Base-by-base conservation (phyloP, 2,113 vertebrate genomes). In the Callithrix jacchus region DNA sequence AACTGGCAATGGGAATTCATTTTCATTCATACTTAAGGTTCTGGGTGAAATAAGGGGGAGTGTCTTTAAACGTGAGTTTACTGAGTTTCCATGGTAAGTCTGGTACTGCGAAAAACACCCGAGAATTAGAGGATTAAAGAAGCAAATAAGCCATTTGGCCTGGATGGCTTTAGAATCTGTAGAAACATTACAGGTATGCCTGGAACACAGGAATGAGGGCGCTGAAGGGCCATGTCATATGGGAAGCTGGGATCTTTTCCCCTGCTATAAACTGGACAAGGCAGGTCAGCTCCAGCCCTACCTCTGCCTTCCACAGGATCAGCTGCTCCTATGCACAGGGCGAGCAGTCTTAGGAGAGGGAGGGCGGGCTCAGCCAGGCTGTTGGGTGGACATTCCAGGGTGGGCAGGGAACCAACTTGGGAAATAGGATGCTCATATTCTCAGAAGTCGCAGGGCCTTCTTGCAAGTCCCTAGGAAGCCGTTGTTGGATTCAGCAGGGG, bases 371-470 rank as follows among this genome's bases (percentile, higher is more conserved):
- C 32, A 91, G 91, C 14, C 45, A 74, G 66, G 17, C 49, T 37
- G 0, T 0, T 5, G 66, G 30, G 42, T 68, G 9, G 23, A 2
- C 66, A 10, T 35, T 45, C 8, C 56, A 4, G 2, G 71, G 14
- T 32, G 14, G 17, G 2, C 11, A 12, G 27, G 16, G 47, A 58
- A 35, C 10, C 61, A 37, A 20, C 52, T 35, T 42, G 4, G 32
- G 30, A 47, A 45, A 49, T 3, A 32, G 8, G 30, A n/a, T 14
- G 13, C 30, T n/a, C 64, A 6, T 3, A 17, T 40, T 79, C 14
- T 87, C 21, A 79, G 61, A 79, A 79, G 23, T 56, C 56, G 47
- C 25, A 13, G 25, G 18, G 23, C 18, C 8, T 6, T 27, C 21
- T 68, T 58, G 6, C 21, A 7, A 20, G 35, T 56, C 27, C 70